Base-by-base conservation (phyloP, 2,888 invertebrate species). In the Sabellastarte sp. region DNA sequence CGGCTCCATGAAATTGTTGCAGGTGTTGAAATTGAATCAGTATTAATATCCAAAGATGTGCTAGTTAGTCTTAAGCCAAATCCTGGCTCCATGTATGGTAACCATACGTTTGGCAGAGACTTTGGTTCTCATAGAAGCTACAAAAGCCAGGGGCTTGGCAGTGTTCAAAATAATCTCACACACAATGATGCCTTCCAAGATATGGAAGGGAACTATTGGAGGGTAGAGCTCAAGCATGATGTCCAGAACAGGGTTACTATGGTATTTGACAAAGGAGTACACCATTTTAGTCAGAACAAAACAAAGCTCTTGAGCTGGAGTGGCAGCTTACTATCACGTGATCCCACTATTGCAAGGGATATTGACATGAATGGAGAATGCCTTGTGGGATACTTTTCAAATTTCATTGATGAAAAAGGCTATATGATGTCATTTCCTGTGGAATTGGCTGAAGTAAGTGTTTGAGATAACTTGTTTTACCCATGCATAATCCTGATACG, bases 131-230 rank as follows among this genome's bases (percentile, higher is more conserved):
- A 41, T 41, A 10, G 41, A 15, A 20, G 41, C 20, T 41, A 41
- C 41, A 41, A 41, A 41, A 41, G 20, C 41, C 10, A 20, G 10
- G 41, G 10, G 10, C 10, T 20, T 20, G 10, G 10, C 41, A 15
- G 10, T 15, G 41, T 20, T 15, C 41, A 41, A 20, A 41, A 41
- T 41, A 30, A 64, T 2, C 65, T 69, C 15, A 57, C 68, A 3
- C 50, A 66, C 5, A 32, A 62, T 5, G 68, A 73, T 41, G 60
- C 71, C 5, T 73, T 73, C 53, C 69, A 66, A 32, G 73, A 73
- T 58, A 68, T 67, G 28, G 71, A 71, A n/a, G 73, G 73, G 33
- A 73, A 73, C 61, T 63, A 63, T 51, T 73, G 73, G 73, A 69
- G 68, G 50, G 61, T 63, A 10, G 68, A 65, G 30, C 33, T 69